Conservation (phyloP, 2,797 vertebrate genomes). For the Sylvia borin region DNA sequence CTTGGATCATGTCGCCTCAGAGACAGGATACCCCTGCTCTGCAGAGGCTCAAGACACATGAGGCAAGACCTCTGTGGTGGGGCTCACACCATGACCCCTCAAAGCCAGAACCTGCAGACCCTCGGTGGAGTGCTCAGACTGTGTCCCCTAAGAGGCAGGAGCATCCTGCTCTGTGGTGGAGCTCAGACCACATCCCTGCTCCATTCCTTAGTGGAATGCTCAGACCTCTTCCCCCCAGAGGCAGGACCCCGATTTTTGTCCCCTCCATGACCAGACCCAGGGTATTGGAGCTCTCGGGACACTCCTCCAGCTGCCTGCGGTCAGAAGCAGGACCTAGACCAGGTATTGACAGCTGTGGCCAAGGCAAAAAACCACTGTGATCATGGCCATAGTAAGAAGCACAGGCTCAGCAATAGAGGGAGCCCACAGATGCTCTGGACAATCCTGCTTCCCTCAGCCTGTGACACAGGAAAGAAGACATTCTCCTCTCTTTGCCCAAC, state of each 20-base stretch:
- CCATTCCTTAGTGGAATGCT: background rate
- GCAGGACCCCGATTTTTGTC: background rate
- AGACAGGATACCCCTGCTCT: no score
- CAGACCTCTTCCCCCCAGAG: background rate
- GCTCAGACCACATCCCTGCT: background rate
- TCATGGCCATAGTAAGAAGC: fast-evolving
- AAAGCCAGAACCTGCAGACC: background rate
- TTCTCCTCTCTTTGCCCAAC: background rate
- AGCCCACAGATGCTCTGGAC: background rate
- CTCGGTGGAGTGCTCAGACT: background rate
- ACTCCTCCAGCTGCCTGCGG: fast-evolving
- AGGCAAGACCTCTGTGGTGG: background rate
- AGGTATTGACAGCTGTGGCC: fast-evolving
- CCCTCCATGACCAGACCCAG: background rate
- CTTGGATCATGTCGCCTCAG: background rate
- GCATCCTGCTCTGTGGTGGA: no score
- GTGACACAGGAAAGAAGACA: background rate
- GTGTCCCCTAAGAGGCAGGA: background rate
- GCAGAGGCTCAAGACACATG: fast-evolving
- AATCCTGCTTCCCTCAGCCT: background rate
- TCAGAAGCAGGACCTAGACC: background rate
- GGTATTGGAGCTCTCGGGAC: background rate
- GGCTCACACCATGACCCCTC: no score
- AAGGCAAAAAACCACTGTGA: background rate
- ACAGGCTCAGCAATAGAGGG: fast-evolving